Conservation (phyloP, 2,113 vertebrate species). For the Albula goreensis region DNA sequence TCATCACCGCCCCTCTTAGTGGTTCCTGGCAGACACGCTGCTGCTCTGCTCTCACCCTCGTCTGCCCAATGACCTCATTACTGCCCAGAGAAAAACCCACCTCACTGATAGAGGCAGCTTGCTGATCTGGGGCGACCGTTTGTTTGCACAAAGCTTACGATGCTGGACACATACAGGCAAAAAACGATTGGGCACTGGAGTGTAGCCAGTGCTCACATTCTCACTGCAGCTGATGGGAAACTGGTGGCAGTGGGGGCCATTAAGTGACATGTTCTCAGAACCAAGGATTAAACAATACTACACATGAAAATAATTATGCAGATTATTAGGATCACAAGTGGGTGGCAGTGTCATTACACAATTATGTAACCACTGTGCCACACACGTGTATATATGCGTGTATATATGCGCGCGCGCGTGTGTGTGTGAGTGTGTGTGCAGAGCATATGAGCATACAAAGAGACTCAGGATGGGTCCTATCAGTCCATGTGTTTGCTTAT, state of each 20-base stretch:
- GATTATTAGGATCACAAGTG: too few species aligned
- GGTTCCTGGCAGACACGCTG: background rate
- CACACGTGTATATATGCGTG: too few species aligned
- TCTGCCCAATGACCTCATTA: background rate
- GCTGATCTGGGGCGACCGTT: background rate
- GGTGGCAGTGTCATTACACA: background rate
- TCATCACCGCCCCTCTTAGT: background rate
- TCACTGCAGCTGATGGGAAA: background rate
- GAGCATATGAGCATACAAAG: too few species aligned
- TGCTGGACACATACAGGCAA: background rate
- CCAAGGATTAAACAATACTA: too few species aligned
- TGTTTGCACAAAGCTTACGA: background rate
- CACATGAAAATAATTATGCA: too few species aligned
- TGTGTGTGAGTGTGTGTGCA: too few species aligned
- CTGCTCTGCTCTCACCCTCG: background rate
- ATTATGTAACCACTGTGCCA: too few species aligned
- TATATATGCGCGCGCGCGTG: too few species aligned
- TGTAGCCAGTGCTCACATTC: background rate
- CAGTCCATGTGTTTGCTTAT: background rate
- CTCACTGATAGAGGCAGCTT: background rate
- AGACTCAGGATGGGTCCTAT: background rate
- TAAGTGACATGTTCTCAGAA: background rate
- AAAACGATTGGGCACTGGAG: background rate
- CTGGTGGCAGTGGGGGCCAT: background rate
- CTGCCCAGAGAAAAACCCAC: background rate